Evolutionary conservation across 2,888 invertebrate species (phyloP), one percentile per base, ranked within the genome.

Genomic region (Ormyrus pomaceus): DNA sequence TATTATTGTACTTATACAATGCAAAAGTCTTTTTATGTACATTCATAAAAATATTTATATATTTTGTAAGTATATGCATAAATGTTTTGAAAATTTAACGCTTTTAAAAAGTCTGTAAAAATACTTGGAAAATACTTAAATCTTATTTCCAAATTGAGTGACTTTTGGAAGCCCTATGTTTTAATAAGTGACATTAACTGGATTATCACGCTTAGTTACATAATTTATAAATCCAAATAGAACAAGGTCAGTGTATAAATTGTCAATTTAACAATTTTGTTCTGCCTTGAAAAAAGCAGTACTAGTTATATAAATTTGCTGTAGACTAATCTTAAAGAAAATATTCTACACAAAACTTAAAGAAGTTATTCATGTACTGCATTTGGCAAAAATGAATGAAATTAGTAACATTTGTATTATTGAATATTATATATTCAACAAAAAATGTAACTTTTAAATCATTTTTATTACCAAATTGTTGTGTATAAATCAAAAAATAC

Each of bases 151-250:
- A 74, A 75, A 75, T 71, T 58, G 48, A 70, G 55, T 64, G 59
- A 80, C 58, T 78, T 77, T 55, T 71, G 81, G 81, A 81, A 81
- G 81, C 81, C 73, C 81, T 71, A 51, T 56, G 56, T 77, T 61
- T 64, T 55, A 69, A 59, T 45, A 50, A 69, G 69, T 73, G 62
- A 69, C 56, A 80, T 80, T 13, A 46, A 58, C 62, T 72, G 59
- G 34, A 58, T 69, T 73, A 73, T 56, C 68, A 56, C 62, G 9
- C 45, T 45, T 59, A 65, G 58, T 34, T 34, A 34, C 34, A 34
- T 34, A 34, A 34, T 46, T 75, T 70, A 19, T 58, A 79, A 10
- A n/a, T 70, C 64, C 19, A 56, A 59, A 65, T 46, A 65, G 46
- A 59, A 74, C 59, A 73, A 68, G 8, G 6, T 8, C 55, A 62